Evolutionary conservation across 2,888 invertebrate species (phyloP).

Genomic region (Bombylius discolor): DNA sequence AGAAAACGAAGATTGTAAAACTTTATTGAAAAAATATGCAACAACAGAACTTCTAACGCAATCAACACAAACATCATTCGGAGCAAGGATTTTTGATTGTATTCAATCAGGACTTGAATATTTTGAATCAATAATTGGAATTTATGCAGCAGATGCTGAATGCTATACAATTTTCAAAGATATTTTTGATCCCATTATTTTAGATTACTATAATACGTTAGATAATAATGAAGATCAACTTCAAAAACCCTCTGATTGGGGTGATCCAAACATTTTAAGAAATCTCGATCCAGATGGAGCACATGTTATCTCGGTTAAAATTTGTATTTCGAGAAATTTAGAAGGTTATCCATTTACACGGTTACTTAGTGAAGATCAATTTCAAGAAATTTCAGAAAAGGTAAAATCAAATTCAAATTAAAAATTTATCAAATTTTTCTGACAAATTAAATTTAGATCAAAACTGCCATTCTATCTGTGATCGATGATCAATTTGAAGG

Average conservation of each 20-base stretch:
- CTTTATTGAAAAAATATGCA: conserved; percentile 50
- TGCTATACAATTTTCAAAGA: conserved; percentile 47
- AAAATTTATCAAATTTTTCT: too few relatives aligned
- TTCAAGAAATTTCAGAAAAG: conserved; percentile 46
- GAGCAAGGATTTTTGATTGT: conserved; percentile 47
- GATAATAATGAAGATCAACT: conserved; percentile 34
- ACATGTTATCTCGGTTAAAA: conserved; percentile 50
- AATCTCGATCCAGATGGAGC: conserved; percentile 49
- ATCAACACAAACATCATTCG: conserved; percentile 41
- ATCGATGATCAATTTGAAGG: conserved; percentile 44
- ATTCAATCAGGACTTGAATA: conserved; percentile 51
- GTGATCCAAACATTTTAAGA: conserved; percentile 43
- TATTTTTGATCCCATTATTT: conserved; percentile 55
- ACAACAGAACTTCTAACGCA: conserved; percentile 42
- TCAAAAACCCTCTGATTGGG: conserved; percentile 51
- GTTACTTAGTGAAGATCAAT: conserved; percentile 48
- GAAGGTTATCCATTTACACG: conserved; percentile 52
- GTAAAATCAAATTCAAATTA: conserved; percentile 16
- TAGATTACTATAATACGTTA: conserved; percentile 44
- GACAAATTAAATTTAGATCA: conserved; percentile 16
- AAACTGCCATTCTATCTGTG: conserved; percentile 32
- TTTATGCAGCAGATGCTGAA: conserved; percentile 54
- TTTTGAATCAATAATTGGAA: conserved; percentile 47
- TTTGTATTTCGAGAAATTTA: conserved; percentile 48
- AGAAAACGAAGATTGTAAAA: conserved; percentile 40